Evolutionary conservation across 2,797 vertebrate genomes (phyloP).

Genomic region (Mormyrops attenuatus): DNA sequence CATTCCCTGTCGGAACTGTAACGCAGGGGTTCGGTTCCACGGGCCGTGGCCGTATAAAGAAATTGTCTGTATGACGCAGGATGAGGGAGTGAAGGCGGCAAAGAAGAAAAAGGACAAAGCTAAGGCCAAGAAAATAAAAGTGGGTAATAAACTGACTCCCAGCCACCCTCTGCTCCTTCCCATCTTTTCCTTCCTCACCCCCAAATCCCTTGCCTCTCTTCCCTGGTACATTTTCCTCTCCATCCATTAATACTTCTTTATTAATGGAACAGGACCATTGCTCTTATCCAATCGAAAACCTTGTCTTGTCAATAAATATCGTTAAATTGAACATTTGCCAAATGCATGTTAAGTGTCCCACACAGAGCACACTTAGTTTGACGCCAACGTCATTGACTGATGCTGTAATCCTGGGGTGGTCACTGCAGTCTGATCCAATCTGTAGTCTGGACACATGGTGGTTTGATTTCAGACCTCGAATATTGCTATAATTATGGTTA

Average conservation of each 20-base stretch:
- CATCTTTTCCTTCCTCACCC: not conserved
- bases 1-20: not conserved
- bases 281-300: not conserved
- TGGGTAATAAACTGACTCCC: constrained; percentile 38
- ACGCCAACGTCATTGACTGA: not conserved
- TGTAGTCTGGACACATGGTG: not conserved
- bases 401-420: not conserved
- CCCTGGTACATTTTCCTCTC: not conserved
- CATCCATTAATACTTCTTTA: not conserved
- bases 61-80: constrained; percentile 26
- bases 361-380: not conserved
- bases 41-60: not conserved
- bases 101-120: constrained; percentile 53
- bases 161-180: not conserved
- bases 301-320: not conserved
- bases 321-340: not conserved
- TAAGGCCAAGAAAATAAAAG: constrained; percentile 51
- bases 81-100: constrained; percentile 33
- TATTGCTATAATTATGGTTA: not conserved
- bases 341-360: not conserved
- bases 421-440: not conserved
- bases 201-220: not conserved
- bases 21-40: not conserved
- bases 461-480: not conserved
- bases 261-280: not conserved